Evolutionary conservation across 2,113 vertebrate genomes (phyloP).

Genomic region (Pelobates fuscus): DNA sequence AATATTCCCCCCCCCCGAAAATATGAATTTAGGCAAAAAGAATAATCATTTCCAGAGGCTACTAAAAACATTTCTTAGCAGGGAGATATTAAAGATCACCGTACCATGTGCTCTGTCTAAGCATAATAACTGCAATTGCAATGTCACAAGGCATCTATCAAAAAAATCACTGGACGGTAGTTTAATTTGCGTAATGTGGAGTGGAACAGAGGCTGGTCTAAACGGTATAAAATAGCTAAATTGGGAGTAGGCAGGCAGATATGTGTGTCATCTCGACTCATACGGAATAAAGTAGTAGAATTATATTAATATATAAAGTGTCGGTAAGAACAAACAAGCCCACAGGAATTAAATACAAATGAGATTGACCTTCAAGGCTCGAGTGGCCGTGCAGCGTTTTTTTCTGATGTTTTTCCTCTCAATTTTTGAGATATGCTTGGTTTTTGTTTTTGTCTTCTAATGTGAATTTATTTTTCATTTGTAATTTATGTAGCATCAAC

Average conservation of each 20-base stretch:
- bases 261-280: background rate
- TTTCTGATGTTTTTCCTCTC: too few species aligned
- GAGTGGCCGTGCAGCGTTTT: too few species aligned
- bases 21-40: background rate
- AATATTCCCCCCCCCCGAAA: background rate
- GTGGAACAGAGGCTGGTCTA: background rate
- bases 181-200: slow-evolving; percentile 14
- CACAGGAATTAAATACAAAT: too few species aligned
- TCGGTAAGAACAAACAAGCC: too few species aligned
- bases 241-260: background rate
- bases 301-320: background rate
- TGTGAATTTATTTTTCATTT: too few species aligned
- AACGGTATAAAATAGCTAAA: background rate
- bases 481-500: too few species aligned
- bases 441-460: too few species aligned
- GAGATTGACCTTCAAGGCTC: too few species aligned
- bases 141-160: slow-evolving; percentile 29
- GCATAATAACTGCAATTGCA: slow-evolving; percentile 10
- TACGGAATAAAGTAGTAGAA: background rate
- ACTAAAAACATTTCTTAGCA: slow-evolving; percentile 33
- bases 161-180: slow-evolving; percentile 22
- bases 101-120: slow-evolving; percentile 2
- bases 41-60: slow-evolving; percentile 26
- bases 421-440: too few species aligned
- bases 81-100: slow-evolving; percentile 17